Evolutionary conservation across 2,797 vertebrate genomes (phyloP), one percentile per base, ranked within the genome.

Genomic region (Salarias fasciatus): DNA sequence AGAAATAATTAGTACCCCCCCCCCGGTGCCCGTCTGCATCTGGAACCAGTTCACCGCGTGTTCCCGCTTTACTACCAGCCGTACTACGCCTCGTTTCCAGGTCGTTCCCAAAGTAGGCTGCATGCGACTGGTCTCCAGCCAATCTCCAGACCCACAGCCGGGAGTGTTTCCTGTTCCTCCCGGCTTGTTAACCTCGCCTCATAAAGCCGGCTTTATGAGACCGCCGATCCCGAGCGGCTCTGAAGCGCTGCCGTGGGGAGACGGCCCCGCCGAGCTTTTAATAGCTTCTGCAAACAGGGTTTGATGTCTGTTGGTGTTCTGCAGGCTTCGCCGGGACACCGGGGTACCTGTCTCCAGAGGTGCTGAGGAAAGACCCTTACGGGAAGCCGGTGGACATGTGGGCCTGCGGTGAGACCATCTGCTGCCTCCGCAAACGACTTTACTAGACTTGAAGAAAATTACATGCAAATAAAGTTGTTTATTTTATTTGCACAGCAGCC

Each of bases 331-430:
- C 97, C 11, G 97, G 97, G 49, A 98, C 97, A 41, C 97, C 97
- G 2, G 97, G 97, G 28, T 99, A 98, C 75, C 92, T 99, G 72
- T 99, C 97, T 75, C 97, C 97, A 52, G 97, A 98, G 79, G 97
- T 98, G 50, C 86, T 98, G 75, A 93, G 97, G 74, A 99, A 99
- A 91, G 96, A 99, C 80, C 97, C 96, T 6, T 99, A 99, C 64
- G 97, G 97, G 53, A 98, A 98, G 71, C 96, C 97, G 1, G 97
- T 99, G 87, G 97, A 99, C 79, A 98, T 99, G 97, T 99, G 97
- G 97, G 97, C 97, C n/a, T 98, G 97, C 36, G 97, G 97, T 99
- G 92, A 83, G 69, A 33, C 28, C 10, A 11, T 33, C 12, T 6
- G 1, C 35, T 24, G 4, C 57, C 15, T 15, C 1, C 5, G 5